Conservation (phyloP, 2,888 invertebrate species). For the Cloeon dipterum region DNA sequence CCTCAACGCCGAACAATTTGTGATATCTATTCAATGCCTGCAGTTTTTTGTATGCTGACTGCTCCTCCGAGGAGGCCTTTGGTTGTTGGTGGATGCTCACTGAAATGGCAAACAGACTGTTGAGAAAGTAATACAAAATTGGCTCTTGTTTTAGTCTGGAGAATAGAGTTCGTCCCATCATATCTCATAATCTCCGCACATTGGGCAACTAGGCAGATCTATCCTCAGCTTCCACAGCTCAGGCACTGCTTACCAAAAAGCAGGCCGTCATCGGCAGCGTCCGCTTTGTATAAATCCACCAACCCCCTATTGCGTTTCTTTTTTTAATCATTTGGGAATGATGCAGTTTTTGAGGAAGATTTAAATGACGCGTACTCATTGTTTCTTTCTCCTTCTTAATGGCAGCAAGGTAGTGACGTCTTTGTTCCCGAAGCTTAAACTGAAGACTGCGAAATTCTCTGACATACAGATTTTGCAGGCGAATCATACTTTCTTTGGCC, state of each 20-base stretch:
- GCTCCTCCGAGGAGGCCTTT: constrained; percentile 41
- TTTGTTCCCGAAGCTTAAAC: constrained; percentile 41
- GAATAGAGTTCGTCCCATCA: too few relatives aligned
- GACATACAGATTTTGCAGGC: constrained; percentile 58
- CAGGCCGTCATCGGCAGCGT: too few relatives aligned
- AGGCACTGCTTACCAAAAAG: too few relatives aligned
- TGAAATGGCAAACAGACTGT: constrained; percentile 18
- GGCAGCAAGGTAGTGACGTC: constrained; percentile 46
- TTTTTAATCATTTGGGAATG: not conserved
- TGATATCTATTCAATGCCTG: constrained; percentile 59
- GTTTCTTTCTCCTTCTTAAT: constrained; percentile 59
- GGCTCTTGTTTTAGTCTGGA: not conserved
- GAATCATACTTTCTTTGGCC: constrained; percentile 46
- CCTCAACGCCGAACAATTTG: constrained; percentile 45
- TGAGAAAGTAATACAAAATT: constrained; percentile 5
- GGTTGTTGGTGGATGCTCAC: constrained; percentile 57
- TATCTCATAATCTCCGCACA: constrained; percentile 6
- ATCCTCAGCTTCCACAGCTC: not conserved
- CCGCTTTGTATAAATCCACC: not conserved
- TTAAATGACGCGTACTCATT: constrained; percentile 27
- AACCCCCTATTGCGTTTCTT: not conserved
- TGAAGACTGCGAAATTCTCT: constrained; percentile 59
- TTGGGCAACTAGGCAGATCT: constrained; percentile 1
- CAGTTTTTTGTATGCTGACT: constrained; percentile 51
- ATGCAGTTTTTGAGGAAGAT: too few relatives aligned